Evolutionary conservation across 2,797 vertebrate species (phyloP), one percentile per base, ranked within the genome.

Genomic region (Pogoniulus pusillus): DNA sequence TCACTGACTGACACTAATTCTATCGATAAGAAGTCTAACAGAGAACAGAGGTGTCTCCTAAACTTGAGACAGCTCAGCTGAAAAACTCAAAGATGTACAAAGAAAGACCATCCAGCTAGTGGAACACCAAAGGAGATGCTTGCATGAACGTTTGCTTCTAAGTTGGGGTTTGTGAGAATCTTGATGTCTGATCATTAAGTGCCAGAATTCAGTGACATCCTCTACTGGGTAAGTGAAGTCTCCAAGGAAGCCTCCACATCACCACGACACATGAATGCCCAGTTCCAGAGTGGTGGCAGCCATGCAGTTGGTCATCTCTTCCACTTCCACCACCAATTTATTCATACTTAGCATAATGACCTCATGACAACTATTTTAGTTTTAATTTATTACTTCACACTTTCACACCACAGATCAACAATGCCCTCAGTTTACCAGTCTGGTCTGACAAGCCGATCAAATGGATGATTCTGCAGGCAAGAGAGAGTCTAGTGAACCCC

Each of bases 401-500:
- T 71, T 76, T 26, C 57, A 54, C 39, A 14, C 4, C 13, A 10
- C 17, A n/a, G 27, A 45, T 4, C 26, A 82, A 45, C 29, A 32
- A 54, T 32, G 41, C 10, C n/a, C 37, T 62, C 41, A 53, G n/a
- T 30, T 85, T 19, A 55, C 39, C 39, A 2, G 3, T n/a, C 62
- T 66, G 43, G 18, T 75, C 71, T 72, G 76, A 60, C 43, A 70
- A 68, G 43, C 32, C 10, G 27, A 88, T 10, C 0, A 0, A 62
- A 59, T 10, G 9, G 59, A 45, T 39, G 27, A 47, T 37, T 73
- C 49, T 58, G 73, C 6, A 73, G 81, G 39, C 13, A 12, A 24
- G 23, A 49, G 7, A 64, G 51, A 45, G 24, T 5, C 13, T 13
- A 34, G 43, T 0, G 0, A 77, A 41, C 37, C 60, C 27, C 58